Evolutionary conservation across 2,113 vertebrate genomes (phyloP).

Genomic region (Apodemus speciosus): DNA sequence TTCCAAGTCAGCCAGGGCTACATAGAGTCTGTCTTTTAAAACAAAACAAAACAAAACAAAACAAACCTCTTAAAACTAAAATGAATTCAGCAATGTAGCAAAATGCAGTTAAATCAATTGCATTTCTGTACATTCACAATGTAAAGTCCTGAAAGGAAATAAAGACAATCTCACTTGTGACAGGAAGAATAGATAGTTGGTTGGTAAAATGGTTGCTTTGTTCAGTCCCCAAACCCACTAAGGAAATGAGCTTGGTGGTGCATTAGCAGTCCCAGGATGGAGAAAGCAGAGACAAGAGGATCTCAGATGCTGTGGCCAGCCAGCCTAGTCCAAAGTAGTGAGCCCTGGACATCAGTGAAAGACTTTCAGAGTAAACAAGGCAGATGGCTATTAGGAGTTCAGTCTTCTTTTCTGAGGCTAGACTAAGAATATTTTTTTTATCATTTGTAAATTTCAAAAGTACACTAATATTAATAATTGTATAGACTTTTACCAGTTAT

Average conservation of each 20-base stretch:
- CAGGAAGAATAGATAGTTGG: background rate
- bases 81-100: background rate
- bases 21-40: background rate
- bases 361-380: background rate
- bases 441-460: slow-evolving; percentile 15
- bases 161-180: background rate
- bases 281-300: background rate
- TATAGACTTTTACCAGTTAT: background rate
- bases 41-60: background rate
- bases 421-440: background rate
- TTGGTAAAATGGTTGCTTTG: background rate
- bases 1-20: background rate
- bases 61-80: background rate
- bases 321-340: background rate
- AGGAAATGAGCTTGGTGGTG: background rate
- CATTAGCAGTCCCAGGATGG: background rate
- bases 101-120: background rate
- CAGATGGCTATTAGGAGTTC: background rate
- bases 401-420: background rate
- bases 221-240: background rate
- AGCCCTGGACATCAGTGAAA: background rate
- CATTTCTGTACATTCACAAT: background rate
- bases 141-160: background rate
- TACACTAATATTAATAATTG: background rate
- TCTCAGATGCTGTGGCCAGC: background rate